Base-by-base conservation (phyloP, 2,797 vertebrate species). In the Alexandromys oeconomus region DNA sequence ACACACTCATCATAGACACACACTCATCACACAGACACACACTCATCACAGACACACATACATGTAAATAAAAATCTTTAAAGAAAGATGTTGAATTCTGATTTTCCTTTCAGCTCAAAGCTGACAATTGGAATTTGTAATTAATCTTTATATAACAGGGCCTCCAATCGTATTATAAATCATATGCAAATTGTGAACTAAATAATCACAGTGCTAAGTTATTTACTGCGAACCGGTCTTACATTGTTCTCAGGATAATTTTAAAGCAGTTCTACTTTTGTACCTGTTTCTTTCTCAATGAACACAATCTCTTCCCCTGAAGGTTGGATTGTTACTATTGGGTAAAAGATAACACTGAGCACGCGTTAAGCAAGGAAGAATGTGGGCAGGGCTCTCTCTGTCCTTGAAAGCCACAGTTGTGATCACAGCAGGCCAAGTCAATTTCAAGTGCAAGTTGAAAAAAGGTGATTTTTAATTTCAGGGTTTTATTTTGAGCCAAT, bases 51-150 rank as follows among this genome's bases (percentile, higher is more conserved):
- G 7, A 46, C 3, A 46, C 0, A 27, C n/a, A 40, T 4, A 40
- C 23, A 27, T 23, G 57, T 25, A 21, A 46, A 29, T 25, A 80
- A 57, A 78, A 81, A 40, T 48, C 15, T 77, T 77, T 19, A 43
- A 63, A 65, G 2, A 31, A 61, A 65, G 2, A 34, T 48, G 21
- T 87, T 48, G 5, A 51, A n/a, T 73, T 46, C 89, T 43, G 19
- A 23, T 57, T 92, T 89, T 82, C 57, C 51, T 92, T 90, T 79
- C 25, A 89, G 27, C 73, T 87, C 67, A 78, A 87, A 13, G 73
- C 6, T 48, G 61, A 78, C 48, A n/a, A 25, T 76, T 19, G 8
- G 31, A 61, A 82, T 59, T 43, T 89, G 23, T 77, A 59, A 61
- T 59, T 74, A 57, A 40, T 78, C 19, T 51, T 71, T 48, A 40